Conservation (phyloP, 2,113 vertebrate genomes). For the Sinocyclocheilus anshuiensis region DNA sequence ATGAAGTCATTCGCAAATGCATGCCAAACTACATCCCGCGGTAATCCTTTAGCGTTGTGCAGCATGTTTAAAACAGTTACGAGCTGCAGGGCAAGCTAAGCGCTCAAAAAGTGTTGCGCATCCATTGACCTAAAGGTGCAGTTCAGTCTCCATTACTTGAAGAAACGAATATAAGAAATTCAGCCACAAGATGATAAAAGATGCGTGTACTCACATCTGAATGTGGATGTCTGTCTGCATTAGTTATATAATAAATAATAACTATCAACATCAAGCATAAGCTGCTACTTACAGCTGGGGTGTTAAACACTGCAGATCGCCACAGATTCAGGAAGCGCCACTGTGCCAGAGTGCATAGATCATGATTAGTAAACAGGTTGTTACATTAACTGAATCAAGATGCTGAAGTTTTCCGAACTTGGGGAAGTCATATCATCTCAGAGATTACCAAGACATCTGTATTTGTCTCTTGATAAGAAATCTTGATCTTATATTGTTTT, state of each 20-base stretch:
- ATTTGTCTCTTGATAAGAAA: not conserved
- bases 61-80: not conserved
- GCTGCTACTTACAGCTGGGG: conserved; percentile 69
- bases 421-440: not conserved
- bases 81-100: not conserved
- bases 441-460: not conserved
- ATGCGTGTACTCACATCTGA: not conserved
- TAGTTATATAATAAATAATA: not conserved
- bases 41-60: not conserved
- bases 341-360: conserved; percentile 60
- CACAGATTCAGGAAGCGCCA: conserved; percentile 53
- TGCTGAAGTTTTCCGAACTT: not conserved
- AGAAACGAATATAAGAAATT: not conserved
- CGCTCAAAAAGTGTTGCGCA: not conserved
- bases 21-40: not conserved
- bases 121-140: not conserved
- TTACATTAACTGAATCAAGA: conserved; percentile 52
- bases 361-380: conserved; percentile 62
- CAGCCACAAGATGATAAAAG: not conserved
- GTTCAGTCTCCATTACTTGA: not conserved
- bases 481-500: not conserved
- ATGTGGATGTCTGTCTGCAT: not conserved
- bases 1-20: not conserved
- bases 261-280: conserved; percentile 58
- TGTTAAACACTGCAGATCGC: conserved; percentile 64